Evolutionary conservation across 1,140 invertebrate species (phyloP).

Genomic region (Heliconius himera): DNA sequence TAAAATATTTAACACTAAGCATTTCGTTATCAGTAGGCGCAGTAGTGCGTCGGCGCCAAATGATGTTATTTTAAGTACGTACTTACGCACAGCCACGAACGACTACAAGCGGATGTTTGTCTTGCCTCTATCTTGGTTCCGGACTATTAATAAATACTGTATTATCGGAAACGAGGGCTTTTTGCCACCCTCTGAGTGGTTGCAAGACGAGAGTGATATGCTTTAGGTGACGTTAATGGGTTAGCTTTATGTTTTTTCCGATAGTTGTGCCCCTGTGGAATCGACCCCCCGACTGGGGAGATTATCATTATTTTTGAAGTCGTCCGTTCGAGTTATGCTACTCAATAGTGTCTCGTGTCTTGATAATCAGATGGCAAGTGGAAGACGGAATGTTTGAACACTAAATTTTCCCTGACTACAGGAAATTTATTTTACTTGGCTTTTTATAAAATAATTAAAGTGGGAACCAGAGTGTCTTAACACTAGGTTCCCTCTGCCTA

Average conservation of each 20-base stretch:
- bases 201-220: background rate
- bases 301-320: too few species aligned
- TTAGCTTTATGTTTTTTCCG: background rate
- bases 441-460: too few species aligned
- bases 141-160: slow-evolving; percentile 25
- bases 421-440: too few species aligned
- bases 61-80: slow-evolving; percentile 47
- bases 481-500: too few species aligned
- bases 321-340: too few species aligned
- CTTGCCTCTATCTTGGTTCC: slow-evolving; percentile 30
- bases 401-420: too few species aligned
- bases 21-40: slow-evolving; percentile 39
- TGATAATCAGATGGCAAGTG: too few species aligned
- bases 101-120: slow-evolving; percentile 46
- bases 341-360: too few species aligned
- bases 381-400: too few species aligned
- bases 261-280: too few species aligned
- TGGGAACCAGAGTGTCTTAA: too few species aligned
- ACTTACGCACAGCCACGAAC: slow-evolving; percentile 18
- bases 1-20: slow-evolving; percentile 6
- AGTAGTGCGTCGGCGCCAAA: slow-evolving; percentile 39
- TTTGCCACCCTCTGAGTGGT: slow-evolving; percentile 24
- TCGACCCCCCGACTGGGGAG: too few species aligned
- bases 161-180: slow-evolving; percentile 27
- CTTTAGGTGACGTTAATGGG: background rate